Percentiles rank a stretch among this genome's conserved stretches.
These are phyloP conservation scores for Poecilobothrus nobilitatus DNA, from an alignment of 2,888 invertebrate species.

Conservation along the genomic window DNA sequence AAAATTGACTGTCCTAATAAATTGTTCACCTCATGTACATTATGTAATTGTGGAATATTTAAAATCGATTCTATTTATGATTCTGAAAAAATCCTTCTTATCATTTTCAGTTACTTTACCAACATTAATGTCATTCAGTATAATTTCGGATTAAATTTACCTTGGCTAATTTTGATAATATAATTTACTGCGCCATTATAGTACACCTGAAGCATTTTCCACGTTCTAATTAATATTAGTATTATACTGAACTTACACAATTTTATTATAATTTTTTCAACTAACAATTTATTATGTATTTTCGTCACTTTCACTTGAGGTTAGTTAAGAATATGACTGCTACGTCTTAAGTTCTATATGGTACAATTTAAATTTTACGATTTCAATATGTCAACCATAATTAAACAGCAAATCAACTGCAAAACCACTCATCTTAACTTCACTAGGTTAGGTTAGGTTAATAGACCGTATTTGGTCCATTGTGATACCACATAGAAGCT, in stretches of 20 bases:
- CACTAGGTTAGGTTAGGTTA: no score
- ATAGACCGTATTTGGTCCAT: no score
- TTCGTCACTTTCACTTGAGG: conserved; percentile 10
- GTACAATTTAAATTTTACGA: no score
- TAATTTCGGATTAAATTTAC: no score
- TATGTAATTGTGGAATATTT: background rate
- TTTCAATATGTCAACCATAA: no score
- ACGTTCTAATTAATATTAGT: background rate
- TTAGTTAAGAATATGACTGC: conserved; percentile 5
- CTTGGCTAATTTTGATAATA: background rate
- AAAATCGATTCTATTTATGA: background rate
- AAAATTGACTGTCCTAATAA: background rate
- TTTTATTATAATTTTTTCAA: no score
- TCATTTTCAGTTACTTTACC: background rate
- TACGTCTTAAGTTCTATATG: background rate
- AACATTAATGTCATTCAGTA: background rate
- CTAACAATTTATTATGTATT: background rate
- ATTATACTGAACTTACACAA: background rate
- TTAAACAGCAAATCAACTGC: no score
- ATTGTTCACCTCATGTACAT: background rate
- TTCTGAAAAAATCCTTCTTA: background rate
- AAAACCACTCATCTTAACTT: no score
- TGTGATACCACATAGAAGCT: no score
- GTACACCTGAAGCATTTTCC: background rate
- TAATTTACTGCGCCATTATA: background rate